Conservation (phyloP, 2,797 vertebrate genomes). For the Smutsia gigantea region DNA sequence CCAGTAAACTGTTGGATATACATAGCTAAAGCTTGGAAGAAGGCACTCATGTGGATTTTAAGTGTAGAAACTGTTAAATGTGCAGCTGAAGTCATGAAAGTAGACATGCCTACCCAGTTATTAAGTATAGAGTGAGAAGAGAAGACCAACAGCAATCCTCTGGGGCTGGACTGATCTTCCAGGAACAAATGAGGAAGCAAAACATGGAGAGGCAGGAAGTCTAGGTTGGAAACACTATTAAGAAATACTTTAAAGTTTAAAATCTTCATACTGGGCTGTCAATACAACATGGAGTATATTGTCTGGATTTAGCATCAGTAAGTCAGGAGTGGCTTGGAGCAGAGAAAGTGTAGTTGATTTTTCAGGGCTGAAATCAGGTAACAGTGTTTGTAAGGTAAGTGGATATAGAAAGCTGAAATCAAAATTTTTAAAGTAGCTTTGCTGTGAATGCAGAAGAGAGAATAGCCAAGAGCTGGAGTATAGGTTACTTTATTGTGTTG, state of each 20-base stretch:
- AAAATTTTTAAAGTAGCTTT: not conserved
- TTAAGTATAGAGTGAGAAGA: not conserved
- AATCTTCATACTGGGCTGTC: not conserved
- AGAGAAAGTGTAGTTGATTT: not conserved
- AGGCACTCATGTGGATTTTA: not conserved
- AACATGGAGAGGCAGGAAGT: not conserved
- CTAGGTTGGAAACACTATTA: not conserved
- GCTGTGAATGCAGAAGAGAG: not conserved
- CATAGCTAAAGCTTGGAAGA: not conserved
- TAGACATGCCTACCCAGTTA: not conserved
- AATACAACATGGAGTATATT: too few species aligned
- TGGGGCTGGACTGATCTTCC: not conserved
- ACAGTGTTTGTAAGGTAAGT: not conserved
- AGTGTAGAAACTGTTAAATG: not conserved
- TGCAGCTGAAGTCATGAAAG: not conserved
- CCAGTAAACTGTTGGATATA: not conserved
- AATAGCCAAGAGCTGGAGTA: not conserved
- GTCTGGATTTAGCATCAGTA: not conserved
- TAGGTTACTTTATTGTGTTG: fast-evolving
- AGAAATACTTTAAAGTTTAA: not conserved
- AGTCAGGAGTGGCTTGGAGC: not conserved
- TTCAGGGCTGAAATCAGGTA: not conserved
- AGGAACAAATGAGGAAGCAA: not conserved
- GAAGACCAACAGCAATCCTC: not conserved
- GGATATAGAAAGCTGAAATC: not conserved